A percentile compares a stretch with the other conserved stretches of the same genome.
These are phyloP conservation scores for Xenopus petersii DNA, from an alignment of 2,797 vertebrate species.

Conservation along the genomic window DNA sequence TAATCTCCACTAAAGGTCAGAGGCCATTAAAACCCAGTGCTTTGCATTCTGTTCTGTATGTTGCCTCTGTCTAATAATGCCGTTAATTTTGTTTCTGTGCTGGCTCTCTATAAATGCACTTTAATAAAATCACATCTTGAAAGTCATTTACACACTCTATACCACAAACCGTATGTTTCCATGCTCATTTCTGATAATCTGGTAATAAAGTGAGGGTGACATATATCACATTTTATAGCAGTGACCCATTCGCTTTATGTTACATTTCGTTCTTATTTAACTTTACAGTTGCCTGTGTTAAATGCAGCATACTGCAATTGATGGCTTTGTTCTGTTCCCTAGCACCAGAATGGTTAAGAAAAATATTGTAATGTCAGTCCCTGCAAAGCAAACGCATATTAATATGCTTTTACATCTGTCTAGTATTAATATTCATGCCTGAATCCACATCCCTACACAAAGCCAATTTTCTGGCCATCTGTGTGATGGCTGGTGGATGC, in stretches of 20 bases:
- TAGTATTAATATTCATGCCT: constrained; percentile 99
- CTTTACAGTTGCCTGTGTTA: neutral
- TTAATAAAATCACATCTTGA: too few relatives aligned
- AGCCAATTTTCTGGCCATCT: constrained; percentile 99
- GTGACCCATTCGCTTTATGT: constrained; percentile 80
- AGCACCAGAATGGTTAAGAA: constrained; percentile 72
- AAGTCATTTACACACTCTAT: too few relatives aligned
- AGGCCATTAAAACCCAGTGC: too few relatives aligned
- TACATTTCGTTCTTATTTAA: constrained; percentile 61
- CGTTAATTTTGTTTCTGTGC: too few relatives aligned
- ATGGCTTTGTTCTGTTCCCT: neutral
- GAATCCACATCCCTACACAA: constrained; percentile 99
- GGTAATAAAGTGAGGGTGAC: constrained; percentile 4
- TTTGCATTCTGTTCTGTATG: too few relatives aligned
- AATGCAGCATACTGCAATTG: neutral
- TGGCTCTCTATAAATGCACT: too few relatives aligned
- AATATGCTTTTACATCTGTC: constrained; percentile 99
- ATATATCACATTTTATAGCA: constrained; percentile 28
- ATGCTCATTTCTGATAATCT: neutral
- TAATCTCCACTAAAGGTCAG: too few relatives aligned
- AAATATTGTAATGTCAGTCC: constrained; percentile 94
- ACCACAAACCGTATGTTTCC: too few relatives aligned
- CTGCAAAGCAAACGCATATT: constrained; percentile 94
- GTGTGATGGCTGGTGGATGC: constrained; percentile 97
- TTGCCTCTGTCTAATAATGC: too few relatives aligned